Evolutionary conservation across 2,888 invertebrate species (phyloP), one percentile per base, ranked within the genome.

Genomic region (Liodrosophila aerea): DNA sequence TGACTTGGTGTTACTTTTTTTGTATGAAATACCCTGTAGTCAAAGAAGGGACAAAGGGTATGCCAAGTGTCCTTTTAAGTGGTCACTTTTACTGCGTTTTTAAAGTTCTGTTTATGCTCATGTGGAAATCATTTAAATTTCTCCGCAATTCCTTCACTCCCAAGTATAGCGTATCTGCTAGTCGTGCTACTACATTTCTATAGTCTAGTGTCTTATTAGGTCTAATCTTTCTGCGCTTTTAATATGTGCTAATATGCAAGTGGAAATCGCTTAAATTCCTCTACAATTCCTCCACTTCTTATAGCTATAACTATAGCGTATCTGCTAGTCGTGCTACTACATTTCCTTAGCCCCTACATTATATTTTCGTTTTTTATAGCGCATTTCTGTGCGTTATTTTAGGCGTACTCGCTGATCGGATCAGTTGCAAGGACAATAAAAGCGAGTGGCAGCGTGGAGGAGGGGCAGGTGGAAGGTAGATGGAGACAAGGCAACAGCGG

Each of bases 341-440:
- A n/a, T n/a, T n/a, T n/a, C n/a, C n/a, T n/a, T n/a, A n/a, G n/a
- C n/a, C n/a, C n/a, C n/a, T n/a, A n/a, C n/a, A n/a, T n/a, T n/a
- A n/a, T n/a, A n/a, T n/a, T n/a, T n/a, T n/a, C n/a, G n/a, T n/a
- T 34, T 53, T 30, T 50, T 22, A 4, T 36, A 16, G 22, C 37
- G 33, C 40, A 16, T 30, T 53, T 29, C 1, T 13, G 49, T 37
- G 39, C 41, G 16, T 56, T 43, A 8, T 63, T 16, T 56, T 43
- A n/a, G 63, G 56, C 60, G 46, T 34, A 57, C 47, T 31, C 59
- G 47, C 46, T 63, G 77, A 78, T 81, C 78, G 66, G 72, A 78
- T 78, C 78, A 65, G 76, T 76, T 66, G 33, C n/a, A 47, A 62
- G 31, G 65, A 65, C 52, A 69, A 61, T 53, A 33, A 58, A 43